Evolutionary conservation across 1,140 invertebrate species (phyloP).

Genomic region (Drosophila littoralis): DNA sequence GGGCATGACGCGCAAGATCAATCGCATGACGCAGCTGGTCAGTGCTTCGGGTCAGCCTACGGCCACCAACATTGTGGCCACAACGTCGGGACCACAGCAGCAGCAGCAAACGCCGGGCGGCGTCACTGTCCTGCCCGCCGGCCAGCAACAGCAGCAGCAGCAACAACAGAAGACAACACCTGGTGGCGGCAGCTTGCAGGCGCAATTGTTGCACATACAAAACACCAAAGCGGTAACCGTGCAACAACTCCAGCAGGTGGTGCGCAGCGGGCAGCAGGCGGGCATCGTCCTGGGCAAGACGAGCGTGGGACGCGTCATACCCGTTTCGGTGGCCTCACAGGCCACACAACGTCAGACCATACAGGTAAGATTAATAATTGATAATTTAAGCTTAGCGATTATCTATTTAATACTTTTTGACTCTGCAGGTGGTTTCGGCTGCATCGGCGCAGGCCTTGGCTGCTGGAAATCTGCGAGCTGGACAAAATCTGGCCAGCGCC

Average conservation of each 20-base stretch:
- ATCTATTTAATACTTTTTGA: neutral
- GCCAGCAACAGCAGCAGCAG: constrained; percentile 54
- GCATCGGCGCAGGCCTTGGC: constrained; percentile 84
- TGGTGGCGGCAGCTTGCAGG: constrained; percentile 66
- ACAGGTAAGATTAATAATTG: constrained; percentile 57
- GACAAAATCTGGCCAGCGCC: constrained; percentile 84
- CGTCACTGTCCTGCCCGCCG: constrained; percentile 67
- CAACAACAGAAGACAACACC: constrained; percentile 51
- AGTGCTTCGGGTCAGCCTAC: constrained; percentile 71
- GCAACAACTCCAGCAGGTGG: constrained; percentile 91
- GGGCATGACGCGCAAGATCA: constrained; percentile 87
- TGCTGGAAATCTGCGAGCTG: constrained; percentile 84
- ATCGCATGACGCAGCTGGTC: constrained; percentile 87
- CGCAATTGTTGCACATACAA: constrained; percentile 80
- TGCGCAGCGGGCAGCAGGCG: constrained; percentile 86
- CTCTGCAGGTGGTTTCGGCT: constrained; percentile 85
- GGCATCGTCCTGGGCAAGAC: constrained; percentile 81
- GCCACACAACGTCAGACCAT: constrained; percentile 80
- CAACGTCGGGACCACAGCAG: constrained; percentile 40
- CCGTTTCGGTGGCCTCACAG: constrained; percentile 82
- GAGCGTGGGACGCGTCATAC: constrained; percentile 81
- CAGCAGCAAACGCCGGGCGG: constrained; percentile 76
- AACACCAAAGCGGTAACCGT: constrained; percentile 88
- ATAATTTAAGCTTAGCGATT: neutral
- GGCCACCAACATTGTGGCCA: constrained; percentile 65